A percentile compares a stretch with the other conserved stretches of the same genome.
Conservation (phyloP, 2,113 vertebrate species). For the Poeciliopsis turrubarensis region DNA sequence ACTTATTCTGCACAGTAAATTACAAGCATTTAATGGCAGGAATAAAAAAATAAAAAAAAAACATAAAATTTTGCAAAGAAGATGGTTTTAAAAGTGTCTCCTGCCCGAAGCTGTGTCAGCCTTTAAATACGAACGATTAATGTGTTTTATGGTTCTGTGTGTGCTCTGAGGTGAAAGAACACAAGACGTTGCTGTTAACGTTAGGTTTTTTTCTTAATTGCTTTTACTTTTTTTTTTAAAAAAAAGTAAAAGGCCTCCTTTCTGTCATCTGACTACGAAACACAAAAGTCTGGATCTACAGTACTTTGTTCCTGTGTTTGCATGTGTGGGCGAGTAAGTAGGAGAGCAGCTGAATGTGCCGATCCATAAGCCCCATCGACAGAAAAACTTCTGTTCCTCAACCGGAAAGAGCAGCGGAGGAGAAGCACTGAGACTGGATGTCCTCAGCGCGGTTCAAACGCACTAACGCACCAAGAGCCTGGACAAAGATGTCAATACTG, state of each 20-base stretch:
- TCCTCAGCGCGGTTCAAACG: constrained; percentile 81
- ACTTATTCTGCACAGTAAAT: not conserved
- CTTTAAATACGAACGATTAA: not conserved
- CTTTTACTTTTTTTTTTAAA: not conserved
- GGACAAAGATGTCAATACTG: constrained; percentile 36
- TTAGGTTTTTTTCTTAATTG: too few species aligned
- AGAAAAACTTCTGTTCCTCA: constrained; percentile 71
- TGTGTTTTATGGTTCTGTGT: not conserved
- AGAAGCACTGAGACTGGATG: constrained; percentile 67
- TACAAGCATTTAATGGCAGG: not conserved
- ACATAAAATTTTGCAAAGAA: not conserved
- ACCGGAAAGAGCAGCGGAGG: constrained; percentile 73
- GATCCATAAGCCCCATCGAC: constrained; percentile 76
- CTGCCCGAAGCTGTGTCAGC: not conserved
- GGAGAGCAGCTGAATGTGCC: constrained; percentile 49
- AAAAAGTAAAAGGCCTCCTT: not conserved
- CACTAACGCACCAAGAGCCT: constrained; percentile 25
- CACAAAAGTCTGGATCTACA: constrained; percentile 31
- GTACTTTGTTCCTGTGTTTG: constrained; percentile 41
- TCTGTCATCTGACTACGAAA: constrained; percentile 27
- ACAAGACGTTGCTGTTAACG: not conserved
- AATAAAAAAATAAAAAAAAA: not conserved
- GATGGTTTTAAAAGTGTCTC: not conserved
- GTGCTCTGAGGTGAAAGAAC: not conserved
- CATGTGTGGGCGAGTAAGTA: constrained; percentile 57